These are phyloP conservation scores for Onychorhynchus coronatus DNA, from an alignment of 2,113 vertebrate species.

Conservation along the genomic window DNA sequence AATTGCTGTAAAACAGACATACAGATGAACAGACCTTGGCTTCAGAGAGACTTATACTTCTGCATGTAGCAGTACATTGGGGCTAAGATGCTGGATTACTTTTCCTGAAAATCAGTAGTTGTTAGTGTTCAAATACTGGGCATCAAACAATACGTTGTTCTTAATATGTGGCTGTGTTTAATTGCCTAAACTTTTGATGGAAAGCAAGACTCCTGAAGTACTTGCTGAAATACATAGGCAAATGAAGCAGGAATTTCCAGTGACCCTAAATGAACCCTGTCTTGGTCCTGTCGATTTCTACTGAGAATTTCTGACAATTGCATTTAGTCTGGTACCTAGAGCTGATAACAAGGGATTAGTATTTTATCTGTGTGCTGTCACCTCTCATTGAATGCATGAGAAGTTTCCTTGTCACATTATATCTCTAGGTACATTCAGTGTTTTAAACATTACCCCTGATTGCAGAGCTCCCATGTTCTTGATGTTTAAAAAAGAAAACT, in stretches of 20 bases:
- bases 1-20: not conserved
- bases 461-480: not conserved
- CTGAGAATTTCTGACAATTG: conserved; percentile 25
- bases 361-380: conserved; percentile 40
- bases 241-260: conserved; percentile 1
- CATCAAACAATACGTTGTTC: not conserved
- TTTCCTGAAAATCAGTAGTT: not conserved
- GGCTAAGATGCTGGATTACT: not conserved
- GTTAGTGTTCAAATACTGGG: not conserved
- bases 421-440: not conserved
- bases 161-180: not conserved
- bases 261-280: conserved; percentile 20
- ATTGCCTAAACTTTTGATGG: not conserved
- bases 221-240: not conserved
- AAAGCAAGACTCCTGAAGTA: not conserved
- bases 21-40: not conserved
- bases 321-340: not conserved
- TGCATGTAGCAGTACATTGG: not conserved
- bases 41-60: not conserved
- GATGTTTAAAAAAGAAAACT: not conserved
- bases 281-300: not conserved
- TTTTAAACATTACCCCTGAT: not conserved
- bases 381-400: conserved; percentile 20
- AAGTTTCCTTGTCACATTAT: not conserved
- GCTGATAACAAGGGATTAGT: conserved; percentile 32